Evolutionary conservation across 2,888 invertebrate genomes (phyloP).

Genomic region (Dolichomitus sp.): DNA sequence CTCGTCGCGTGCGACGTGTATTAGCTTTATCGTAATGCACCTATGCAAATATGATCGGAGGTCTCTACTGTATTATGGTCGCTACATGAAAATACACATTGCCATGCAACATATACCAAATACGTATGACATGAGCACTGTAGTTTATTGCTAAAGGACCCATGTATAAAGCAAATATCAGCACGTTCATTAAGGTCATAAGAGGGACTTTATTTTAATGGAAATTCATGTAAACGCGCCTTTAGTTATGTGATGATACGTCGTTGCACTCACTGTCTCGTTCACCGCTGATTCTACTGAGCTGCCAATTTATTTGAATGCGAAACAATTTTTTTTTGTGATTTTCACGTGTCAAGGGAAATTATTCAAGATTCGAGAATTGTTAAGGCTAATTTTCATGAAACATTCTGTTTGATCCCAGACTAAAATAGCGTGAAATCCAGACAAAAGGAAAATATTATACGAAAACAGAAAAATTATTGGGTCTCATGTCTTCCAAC

Average conservation of each 20-base stretch:
- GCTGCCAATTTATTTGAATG: too few relatives aligned
- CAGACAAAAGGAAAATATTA: too few relatives aligned
- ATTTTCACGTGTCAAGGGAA: not conserved
- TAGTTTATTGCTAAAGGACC: not conserved
- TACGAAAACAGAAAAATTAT: too few relatives aligned
- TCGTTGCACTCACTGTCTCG: too few relatives aligned
- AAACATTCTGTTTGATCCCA: not conserved
- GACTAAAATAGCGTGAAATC: too few relatives aligned
- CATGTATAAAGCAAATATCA: constrained; percentile 7
- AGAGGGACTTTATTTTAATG: not conserved
- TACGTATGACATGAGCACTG: not conserved
- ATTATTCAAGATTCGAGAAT: not conserved
- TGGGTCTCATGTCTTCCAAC: too few relatives aligned
- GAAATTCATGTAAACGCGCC: not conserved
- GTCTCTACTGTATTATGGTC: constrained; percentile 3
- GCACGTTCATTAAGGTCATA: not conserved
- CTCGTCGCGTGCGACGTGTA: constrained; percentile 51
- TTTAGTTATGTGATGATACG: too few relatives aligned
- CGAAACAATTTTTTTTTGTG: too few relatives aligned
- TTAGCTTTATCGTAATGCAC: constrained; percentile 64
- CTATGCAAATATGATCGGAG: constrained; percentile 75
- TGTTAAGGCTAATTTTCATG: not conserved
- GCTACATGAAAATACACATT: constrained; percentile 18
- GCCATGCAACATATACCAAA: constrained; percentile 7
- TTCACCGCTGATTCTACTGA: too few relatives aligned